Percentiles rank a stretch among this genome's conserved stretches.
Conservation (phyloP, 2,797 vertebrate species). For the Limnodromus scolopaceus region DNA sequence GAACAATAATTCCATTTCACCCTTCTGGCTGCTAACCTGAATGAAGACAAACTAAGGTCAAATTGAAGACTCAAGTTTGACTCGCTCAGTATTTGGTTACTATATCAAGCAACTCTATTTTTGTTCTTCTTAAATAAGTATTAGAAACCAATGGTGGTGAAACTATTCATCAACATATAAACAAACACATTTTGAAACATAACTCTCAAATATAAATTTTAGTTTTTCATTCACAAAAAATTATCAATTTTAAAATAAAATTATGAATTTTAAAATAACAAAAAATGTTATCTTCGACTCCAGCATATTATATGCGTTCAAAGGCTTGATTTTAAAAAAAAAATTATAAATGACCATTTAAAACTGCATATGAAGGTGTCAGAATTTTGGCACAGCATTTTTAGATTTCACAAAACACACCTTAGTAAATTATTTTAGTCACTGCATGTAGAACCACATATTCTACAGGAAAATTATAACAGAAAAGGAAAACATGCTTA, state of each 20-base stretch:
- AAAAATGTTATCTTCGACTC: neutral
- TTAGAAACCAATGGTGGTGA: neutral
- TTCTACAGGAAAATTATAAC: slow-evolving; percentile 27
- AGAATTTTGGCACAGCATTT: slow-evolving; percentile 39
- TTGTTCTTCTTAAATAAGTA: neutral
- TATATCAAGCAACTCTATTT: neutral
- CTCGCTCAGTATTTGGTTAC: neutral
- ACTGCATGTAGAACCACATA: slow-evolving; percentile 41
- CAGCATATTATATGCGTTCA: neutral
- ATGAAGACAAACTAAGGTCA: neutral
- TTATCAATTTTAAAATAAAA: slow-evolving; percentile 10
- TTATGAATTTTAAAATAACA: neutral
- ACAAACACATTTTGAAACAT: neutral
- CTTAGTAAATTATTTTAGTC: slow-evolving; percentile 41
- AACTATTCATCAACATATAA: neutral
- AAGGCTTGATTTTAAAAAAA: neutral
- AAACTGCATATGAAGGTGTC: neutral
- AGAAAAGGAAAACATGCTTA: slow-evolving; percentile 73
- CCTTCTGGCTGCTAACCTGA: neutral
- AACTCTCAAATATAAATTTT: neutral
- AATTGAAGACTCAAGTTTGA: neutral
- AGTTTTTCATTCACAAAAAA: neutral
- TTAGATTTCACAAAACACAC: slow-evolving; percentile 61
- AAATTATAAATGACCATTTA: neutral
- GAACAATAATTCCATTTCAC: neutral